phyloP scores from a whole-genome alignment of 1,140 invertebrate genomes.

The Drosophila sproati region DNA sequence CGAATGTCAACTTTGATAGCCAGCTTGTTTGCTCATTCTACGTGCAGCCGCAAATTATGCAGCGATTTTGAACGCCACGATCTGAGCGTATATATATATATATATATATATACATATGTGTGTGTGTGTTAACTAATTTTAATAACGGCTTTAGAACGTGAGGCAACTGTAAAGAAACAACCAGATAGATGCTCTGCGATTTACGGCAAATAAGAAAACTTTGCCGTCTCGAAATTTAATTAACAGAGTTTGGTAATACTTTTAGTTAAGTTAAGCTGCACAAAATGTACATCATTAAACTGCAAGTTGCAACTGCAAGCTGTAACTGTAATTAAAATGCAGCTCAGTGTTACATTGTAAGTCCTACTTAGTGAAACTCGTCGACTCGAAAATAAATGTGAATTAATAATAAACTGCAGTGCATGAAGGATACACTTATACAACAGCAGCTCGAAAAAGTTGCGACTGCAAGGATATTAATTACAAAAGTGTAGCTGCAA shows the following conservation, averaged over 20 bases:
- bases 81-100: neutral
- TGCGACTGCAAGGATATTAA: too few species aligned
- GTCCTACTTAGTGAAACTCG: neutral
- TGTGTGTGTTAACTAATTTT: conserved; percentile 1
- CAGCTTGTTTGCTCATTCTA: conserved; percentile 26
- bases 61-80: neutral
- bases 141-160: conserved; percentile 4
- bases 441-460: neutral
- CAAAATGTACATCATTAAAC: neutral
- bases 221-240: neutral
- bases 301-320: neutral
- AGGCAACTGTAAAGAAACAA: neutral
- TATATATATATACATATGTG: neutral
- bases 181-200: neutral
- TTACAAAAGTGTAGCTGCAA: too few species aligned
- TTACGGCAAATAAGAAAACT: conserved; percentile 14
- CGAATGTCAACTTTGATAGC: conserved; percentile 17
- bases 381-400: neutral
- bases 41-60: conserved; percentile 55
- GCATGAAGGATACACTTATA: neutral
- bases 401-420: neutral
- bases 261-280: too few species aligned
- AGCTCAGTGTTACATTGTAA: neutral
- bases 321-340: neutral
- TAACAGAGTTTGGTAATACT: neutral